phyloP scores from a whole-genome alignment of 2,888 invertebrate species.

The Siphlonurus alternatus region DNA sequence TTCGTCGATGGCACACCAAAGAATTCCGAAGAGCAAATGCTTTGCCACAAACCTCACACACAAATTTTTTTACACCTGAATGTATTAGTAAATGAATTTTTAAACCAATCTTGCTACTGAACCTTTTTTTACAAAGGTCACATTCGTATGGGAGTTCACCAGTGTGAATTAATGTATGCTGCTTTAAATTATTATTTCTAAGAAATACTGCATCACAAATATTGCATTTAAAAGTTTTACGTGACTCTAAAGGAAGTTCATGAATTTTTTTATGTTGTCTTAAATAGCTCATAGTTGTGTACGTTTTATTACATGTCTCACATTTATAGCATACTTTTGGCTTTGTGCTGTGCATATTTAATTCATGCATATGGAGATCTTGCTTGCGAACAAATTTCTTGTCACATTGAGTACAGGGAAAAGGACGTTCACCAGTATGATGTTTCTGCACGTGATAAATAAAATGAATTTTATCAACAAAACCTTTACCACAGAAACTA shows the following conservation, averaged over 20 bases:
- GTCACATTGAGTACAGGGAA: not conserved
- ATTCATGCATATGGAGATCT: not conserved
- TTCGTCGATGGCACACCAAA: not conserved
- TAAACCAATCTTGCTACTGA: not conserved
- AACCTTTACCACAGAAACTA: not conserved
- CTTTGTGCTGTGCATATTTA: not conserved
- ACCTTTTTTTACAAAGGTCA: not conserved
- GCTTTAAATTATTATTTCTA: not conserved
- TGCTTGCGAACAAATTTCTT: not conserved
- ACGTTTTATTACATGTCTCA: not conserved
- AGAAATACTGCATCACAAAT: not conserved
- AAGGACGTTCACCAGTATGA: not conserved
- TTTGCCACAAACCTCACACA: conserved; percentile 1
- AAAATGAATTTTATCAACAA: not conserved
- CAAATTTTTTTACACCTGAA: not conserved
- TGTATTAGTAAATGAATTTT: not conserved
- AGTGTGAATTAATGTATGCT: not conserved
- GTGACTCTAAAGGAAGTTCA: not conserved
- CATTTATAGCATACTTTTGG: not conserved
- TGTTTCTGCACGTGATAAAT: not conserved
- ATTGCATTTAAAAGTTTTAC: not conserved
- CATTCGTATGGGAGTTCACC: not conserved
- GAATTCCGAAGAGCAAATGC: not conserved
- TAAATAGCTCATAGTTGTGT: not conserved
- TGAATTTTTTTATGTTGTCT: not conserved